Base-by-base conservation (phyloP, 2,797 vertebrate species). In the Parauchenoglanis punctatus region DNA sequence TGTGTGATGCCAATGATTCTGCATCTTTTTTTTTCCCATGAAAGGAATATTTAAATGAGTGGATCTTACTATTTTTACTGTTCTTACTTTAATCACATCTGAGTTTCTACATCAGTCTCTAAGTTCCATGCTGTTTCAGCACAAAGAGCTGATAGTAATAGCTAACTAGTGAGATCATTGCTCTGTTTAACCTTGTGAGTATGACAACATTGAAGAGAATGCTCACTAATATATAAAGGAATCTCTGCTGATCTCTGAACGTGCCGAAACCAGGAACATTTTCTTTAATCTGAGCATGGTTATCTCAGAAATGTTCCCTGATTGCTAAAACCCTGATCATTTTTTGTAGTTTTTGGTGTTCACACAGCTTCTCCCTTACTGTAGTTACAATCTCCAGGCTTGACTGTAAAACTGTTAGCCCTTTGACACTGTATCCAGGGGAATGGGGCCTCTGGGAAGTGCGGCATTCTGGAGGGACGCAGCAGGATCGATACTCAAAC, bases 131-230 rank as follows among this genome's bases (percentile, higher is more conserved):
- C 20, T 81, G 59, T 82, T 82, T 82, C 46, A 73, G 67, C 56
- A 65, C 73, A 63, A 75, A 68, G 54, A 58, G 31, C 86, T 91
- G 85, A 90, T 88, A 88, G 40, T 52, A 85, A 85, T 84, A 82
- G 87, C 54, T 87, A 67, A 25, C 46, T 81, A 61, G 89, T 93
- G 92, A 94, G 89, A 91, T 96, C 92, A 94, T 93, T 91, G 89
- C 94, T 90, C 93, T 94, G 92, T 95, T 96, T 94, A 91, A 92
- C 92, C 91, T 91, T 46, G 70, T 75, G 86, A 92, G 90, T 88
- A 89, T 92, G 86, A 92, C 87, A 75, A 63, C 86, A 83, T 76
- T 81, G 40, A 75, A 86, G 17, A 65, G 46, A 85, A 18, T 7
- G 25, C 75, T 78, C 31, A 82, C 8, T 35, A 31, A 68, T 54